A percentile compares a stretch with the other conserved stretches of the same genome.
phyloP scores from a whole-genome alignment of 30 jellyfish, hydroid and myxozoan species.

The Cassiopea xamachana region DNA sequence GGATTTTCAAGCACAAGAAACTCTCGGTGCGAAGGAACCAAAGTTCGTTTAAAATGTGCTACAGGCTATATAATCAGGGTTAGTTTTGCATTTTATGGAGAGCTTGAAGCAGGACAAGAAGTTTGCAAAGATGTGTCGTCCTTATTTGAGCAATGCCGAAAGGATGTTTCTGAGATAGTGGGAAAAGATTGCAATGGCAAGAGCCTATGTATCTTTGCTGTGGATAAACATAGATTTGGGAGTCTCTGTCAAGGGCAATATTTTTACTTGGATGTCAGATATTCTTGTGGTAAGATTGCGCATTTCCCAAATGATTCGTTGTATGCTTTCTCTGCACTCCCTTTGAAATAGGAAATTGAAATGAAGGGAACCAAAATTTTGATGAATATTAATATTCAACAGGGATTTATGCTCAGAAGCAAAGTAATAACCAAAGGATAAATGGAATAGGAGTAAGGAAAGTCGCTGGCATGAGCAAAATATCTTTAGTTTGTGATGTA shows the following conservation, averaged over 20 bases:
- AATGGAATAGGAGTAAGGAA: no score
- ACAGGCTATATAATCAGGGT: slow-evolving; percentile 49
- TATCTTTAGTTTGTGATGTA: no score
- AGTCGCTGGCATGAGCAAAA: no score
- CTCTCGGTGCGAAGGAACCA: slow-evolving; percentile 84
- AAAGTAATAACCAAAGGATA: no score
- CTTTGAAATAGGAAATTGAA: no score
- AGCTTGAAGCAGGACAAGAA: slow-evolving; percentile 82
- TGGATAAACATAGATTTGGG: slow-evolving; percentile 47
- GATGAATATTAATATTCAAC: no score
- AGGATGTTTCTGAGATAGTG: slow-evolving; percentile 65
- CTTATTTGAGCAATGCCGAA: slow-evolving; percentile 61
- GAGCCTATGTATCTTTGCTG: slow-evolving; percentile 54
- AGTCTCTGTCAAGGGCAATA: slow-evolving; percentile 67
- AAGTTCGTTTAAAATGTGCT: slow-evolving; percentile 78
- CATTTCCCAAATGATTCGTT: neutral
- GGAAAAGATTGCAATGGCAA: slow-evolving; percentile 62
- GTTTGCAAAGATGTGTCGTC: slow-evolving; percentile 67
- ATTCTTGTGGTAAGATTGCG: slow-evolving; percentile 76
- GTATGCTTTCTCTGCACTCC: no score
- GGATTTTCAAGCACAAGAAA: slow-evolving; percentile 48
- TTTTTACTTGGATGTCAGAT: slow-evolving; percentile 71
- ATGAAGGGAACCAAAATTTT: no score
- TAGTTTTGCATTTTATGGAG: slow-evolving; percentile 78
- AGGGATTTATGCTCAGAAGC: no score